Conservation (phyloP, 2,797 vertebrate species). For the Muscicapa striata region DNA sequence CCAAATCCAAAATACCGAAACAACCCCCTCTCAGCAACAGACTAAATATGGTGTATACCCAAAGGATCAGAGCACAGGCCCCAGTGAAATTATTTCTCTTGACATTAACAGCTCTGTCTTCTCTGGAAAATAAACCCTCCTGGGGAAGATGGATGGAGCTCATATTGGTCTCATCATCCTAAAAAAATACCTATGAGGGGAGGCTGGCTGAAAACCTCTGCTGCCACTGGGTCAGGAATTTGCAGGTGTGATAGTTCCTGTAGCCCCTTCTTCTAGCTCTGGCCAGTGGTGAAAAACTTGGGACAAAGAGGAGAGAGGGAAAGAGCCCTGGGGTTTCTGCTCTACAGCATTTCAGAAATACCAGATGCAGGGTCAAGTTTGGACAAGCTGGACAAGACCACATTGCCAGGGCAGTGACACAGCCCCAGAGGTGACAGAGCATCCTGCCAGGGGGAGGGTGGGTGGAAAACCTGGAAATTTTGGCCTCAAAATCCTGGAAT, state of each 20-base stretch:
- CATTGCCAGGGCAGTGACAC: not conserved
- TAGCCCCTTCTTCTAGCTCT: not conserved
- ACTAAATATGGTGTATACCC: conserved; percentile 96
- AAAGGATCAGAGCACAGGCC: conserved; percentile 53
- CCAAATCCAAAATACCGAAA: conserved; percentile 82
- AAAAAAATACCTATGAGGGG: not conserved
- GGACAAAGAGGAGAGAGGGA: not conserved
- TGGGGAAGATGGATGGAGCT: conserved; percentile 13
- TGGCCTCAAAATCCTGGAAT: too few relatives aligned
- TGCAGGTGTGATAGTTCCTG: not conserved
- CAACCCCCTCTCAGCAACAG: conserved; percentile 80
- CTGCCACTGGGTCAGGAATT: not conserved
- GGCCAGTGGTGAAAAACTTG: not conserved
- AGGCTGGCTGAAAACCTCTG: not conserved
- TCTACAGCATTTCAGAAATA: not conserved
- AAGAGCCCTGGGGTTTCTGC: not conserved
- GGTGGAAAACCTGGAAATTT: too few relatives aligned
- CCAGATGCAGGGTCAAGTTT: not conserved
- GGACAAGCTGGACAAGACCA: not conserved
- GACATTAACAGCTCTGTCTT: conserved; percentile 48
- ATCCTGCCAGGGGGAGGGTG: not conserved
- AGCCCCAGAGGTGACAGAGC: not conserved
- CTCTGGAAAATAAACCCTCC: conserved; percentile 38
- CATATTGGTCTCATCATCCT: not conserved
- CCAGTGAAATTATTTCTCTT: conserved; percentile 50